phyloP scores from a whole-genome alignment of 2,113 vertebrate species.

The Oncorhynchus gorbuscha region DNA sequence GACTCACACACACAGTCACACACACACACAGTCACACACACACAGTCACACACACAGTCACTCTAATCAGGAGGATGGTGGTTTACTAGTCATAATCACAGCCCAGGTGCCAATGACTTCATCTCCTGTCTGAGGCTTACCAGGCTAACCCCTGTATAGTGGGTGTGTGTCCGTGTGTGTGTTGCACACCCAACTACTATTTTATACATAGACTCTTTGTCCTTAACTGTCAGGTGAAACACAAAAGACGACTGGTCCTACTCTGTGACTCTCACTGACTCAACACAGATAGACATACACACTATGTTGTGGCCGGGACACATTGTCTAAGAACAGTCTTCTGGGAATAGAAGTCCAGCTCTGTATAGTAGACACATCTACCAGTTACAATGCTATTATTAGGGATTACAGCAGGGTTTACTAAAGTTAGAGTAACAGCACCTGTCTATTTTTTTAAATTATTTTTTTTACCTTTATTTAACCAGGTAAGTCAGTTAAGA shows the following conservation, averaged over 20 bases:
- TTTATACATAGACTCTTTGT: constrained; percentile 30
- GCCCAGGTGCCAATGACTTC: constrained; percentile 41
- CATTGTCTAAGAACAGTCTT: not conserved
- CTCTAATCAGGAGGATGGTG: constrained; percentile 23
- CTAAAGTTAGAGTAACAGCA: too few relatives aligned
- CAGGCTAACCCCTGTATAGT: not conserved
- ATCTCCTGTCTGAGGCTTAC: constrained; percentile 33
- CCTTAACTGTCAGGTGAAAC: constrained; percentile 17
- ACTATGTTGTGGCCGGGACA: not conserved
- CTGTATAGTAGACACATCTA: constrained; percentile 6
- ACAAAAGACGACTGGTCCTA: constrained; percentile 8
- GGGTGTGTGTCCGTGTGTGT: constrained; percentile 16
- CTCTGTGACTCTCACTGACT: not conserved
- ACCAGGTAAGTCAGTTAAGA: too few relatives aligned
- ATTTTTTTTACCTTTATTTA: too few relatives aligned
- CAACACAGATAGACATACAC: constrained; percentile 27
- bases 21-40: too few relatives aligned
- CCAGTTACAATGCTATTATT: not conserved
- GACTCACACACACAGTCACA: too few relatives aligned
- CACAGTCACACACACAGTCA: too few relatives aligned
- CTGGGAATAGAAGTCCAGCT: constrained; percentile 18
- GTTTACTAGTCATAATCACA: constrained; percentile 46
- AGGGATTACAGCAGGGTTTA: too few relatives aligned
- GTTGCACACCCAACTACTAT: constrained; percentile 8
- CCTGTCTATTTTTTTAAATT: too few relatives aligned